Base-by-base conservation (phyloP, 2,113 vertebrate species). In the Spea bombifrons region DNA sequence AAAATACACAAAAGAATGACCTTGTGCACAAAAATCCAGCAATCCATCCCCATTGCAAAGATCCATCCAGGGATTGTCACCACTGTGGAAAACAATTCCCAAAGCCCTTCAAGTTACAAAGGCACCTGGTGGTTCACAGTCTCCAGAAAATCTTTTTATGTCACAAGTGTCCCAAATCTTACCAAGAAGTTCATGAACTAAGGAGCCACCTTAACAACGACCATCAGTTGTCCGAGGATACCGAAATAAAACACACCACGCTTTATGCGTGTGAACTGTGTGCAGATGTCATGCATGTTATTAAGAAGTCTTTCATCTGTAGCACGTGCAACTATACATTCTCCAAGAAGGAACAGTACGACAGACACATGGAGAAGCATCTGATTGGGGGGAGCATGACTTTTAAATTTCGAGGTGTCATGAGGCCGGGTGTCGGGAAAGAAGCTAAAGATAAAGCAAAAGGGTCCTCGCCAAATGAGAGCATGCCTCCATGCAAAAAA, bases 301-400 rank as follows among this genome's bases (percentile, higher is more conserved):
- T 98, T 85, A 95, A 94, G 86, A 94, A 98, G 71, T 96, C 97
- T n/a, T 98, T 99, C 83, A 96, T 94, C 85, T 99, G 97, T 87
- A 99, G 97, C 90, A 93, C 96, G 83, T 99, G 97, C 85, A 99
- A 99, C 86, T 99, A 99, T 81, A 99, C 97, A 12, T 99, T 99
- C 83, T 96, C 96, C 43, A 98, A 98, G 84, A 98, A 98, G 71
- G 97, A 98, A 80, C 97, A 99, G 83, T 98, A 97, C 0, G 97
- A 99, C 84, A 91, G 97, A 53, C 97, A 99, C 88, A 97, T 98
- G 96, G 97, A 97, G 77, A 99, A 99, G 83, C 97, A 99, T 82
- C 89, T 95, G 73, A 90, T 88, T 0, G 92, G 90, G 0, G 90
- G 92, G 50, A 96, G 83, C 85, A 93, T 91, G 86, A 96, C 96